Percentiles rank a stretch among this genome's conserved stretches.
Evolutionary conservation across 64 coral and sea anemone genomes (phyloP).

Genomic region (Stichodactyla helianthus): DNA sequence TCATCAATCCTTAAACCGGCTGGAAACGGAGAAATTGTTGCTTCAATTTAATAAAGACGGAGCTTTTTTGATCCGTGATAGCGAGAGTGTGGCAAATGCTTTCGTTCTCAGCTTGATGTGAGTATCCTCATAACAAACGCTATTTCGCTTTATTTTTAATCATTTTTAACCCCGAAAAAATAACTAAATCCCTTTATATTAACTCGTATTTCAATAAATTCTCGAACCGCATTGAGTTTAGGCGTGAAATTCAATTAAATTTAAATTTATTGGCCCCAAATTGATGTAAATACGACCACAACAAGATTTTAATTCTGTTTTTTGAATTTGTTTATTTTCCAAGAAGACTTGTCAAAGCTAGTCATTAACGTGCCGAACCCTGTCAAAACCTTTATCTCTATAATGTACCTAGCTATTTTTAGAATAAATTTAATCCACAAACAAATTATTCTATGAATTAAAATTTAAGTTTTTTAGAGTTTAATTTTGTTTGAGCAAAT

Average conservation of each 20-base stretch:
- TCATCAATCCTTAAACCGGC: slow-evolving; percentile 48
- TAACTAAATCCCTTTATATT: neutral
- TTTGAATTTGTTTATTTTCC: neutral
- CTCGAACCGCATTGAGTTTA: neutral
- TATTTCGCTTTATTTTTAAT: neutral
- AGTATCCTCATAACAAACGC: slow-evolving; percentile 25
- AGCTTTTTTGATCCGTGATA: slow-evolving; percentile 65
- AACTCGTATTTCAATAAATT: neutral
- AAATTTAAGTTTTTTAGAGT: neutral
- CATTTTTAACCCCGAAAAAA: neutral
- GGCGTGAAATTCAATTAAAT: neutral
- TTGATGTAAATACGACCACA: no score
- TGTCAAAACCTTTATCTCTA: neutral
- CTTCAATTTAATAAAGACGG: slow-evolving; percentile 47
- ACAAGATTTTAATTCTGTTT: neutral
- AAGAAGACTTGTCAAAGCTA: neutral
- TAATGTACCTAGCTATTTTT: neutral
- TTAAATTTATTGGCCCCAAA: no score
- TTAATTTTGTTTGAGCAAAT: neutral
- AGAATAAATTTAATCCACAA: no score
- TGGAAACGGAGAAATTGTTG: slow-evolving; percentile 63
- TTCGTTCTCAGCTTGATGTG: slow-evolving; percentile 62
- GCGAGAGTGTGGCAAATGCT: slow-evolving; percentile 63
- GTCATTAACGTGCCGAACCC: neutral
- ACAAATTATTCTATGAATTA: no score